Evolutionary conservation across 2,888 invertebrate species (phyloP).

Genomic region (Ceraclea dissimilis): DNA sequence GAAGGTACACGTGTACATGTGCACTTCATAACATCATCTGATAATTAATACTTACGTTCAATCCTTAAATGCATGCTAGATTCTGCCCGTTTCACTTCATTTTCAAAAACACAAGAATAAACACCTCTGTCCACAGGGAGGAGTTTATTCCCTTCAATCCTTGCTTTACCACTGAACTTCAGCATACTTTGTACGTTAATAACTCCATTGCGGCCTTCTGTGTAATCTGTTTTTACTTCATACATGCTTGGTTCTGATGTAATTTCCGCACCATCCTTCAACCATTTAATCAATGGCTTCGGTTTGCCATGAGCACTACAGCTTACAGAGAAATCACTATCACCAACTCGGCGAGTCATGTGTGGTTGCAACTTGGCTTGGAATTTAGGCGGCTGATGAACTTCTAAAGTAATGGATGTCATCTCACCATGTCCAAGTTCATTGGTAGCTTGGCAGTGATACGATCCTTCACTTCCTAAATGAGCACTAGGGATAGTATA

Average conservation of each 20-base stretch:
- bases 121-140: slow-evolving; percentile 79
- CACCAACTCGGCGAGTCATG: slow-evolving; percentile 71
- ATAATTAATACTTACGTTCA: slow-evolving; percentile 76
- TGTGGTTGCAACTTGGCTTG: slow-evolving; percentile 75
- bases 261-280: slow-evolving; percentile 76
- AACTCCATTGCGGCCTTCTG: slow-evolving; percentile 70
- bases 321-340: slow-evolving; percentile 68
- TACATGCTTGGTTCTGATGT: slow-evolving; percentile 70
- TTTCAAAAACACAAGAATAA: slow-evolving; percentile 82
- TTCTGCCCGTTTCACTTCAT: slow-evolving; percentile 81
- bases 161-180: slow-evolving; percentile 69
- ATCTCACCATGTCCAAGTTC: slow-evolving; percentile 81
- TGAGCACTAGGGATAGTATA: slow-evolving; percentile 82
- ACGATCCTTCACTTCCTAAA: slow-evolving; percentile 78
- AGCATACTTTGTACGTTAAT: slow-evolving; percentile 77
- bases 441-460: slow-evolving; percentile 85
- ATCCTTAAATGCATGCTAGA: slow-evolving; percentile 86
- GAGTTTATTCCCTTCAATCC: slow-evolving; percentile 68
- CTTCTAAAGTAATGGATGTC: slow-evolving; percentile 76
- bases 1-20: too few species aligned
- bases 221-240: slow-evolving; percentile 71
- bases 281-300: slow-evolving; percentile 74
- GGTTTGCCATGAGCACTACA: slow-evolving; percentile 88
- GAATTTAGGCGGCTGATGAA: slow-evolving; percentile 83
- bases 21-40: too few species aligned